Conservation (phyloP, 1,140 invertebrate genomes). For the Drosophila arawakana region DNA sequence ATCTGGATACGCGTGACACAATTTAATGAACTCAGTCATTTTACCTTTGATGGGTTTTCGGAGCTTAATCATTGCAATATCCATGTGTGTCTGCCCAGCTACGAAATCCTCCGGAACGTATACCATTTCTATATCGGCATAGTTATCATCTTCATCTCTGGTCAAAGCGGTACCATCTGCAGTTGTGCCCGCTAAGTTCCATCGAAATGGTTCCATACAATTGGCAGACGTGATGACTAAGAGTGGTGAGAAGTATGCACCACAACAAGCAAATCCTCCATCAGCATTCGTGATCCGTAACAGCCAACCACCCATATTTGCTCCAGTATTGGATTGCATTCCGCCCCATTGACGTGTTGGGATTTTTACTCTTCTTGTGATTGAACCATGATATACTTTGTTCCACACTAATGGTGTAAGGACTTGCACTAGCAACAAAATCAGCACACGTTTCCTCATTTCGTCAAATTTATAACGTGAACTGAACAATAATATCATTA, state of each 20-base stretch:
- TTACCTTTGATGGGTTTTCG: slow-evolving; percentile 23
- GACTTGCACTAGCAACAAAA: not conserved
- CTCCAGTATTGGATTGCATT: slow-evolving; percentile 3
- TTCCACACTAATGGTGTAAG: not conserved
- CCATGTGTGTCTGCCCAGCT: slow-evolving; percentile 16
- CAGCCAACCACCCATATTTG: slow-evolving; percentile 45
- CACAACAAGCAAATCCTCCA: slow-evolving; percentile 25
- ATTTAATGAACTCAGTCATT: slow-evolving; percentile 43
- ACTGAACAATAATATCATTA: not conserved
- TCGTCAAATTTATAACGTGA: not conserved
- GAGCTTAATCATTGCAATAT: slow-evolving; percentile 37
- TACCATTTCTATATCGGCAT: slow-evolving; percentile 11
- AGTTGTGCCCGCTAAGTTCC: not conserved
- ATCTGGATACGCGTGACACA: not conserved
- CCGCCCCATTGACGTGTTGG: slow-evolving; percentile 29
- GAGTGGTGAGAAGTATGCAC: slow-evolving; percentile 26
- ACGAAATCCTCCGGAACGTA: slow-evolving; percentile 25
- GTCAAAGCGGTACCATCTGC: slow-evolving; percentile 29
- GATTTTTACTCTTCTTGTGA: not conserved
- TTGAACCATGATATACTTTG: slow-evolving; percentile 25
- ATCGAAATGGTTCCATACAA: slow-evolving; percentile 36
- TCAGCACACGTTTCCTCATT: slow-evolving; percentile 9
- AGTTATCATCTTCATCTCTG: not conserved
- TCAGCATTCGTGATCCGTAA: slow-evolving; percentile 19
- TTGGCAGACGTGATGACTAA: slow-evolving; percentile 47